These are phyloP conservation scores for Otis tarda DNA, from an alignment of 2,113 vertebrate species.

Conservation along the genomic window DNA sequence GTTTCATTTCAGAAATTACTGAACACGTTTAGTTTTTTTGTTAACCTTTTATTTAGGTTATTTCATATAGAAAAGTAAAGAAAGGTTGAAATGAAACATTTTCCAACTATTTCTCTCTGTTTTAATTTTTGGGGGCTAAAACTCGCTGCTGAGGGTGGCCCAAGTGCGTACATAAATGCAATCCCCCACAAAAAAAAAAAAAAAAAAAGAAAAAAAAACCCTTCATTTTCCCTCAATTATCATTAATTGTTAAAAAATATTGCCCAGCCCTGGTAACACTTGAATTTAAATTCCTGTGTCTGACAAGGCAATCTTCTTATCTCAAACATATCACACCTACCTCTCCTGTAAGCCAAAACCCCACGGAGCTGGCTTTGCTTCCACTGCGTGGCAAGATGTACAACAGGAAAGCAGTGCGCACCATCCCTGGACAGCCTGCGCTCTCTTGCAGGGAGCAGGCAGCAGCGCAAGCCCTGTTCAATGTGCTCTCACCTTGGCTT, in stretches of 20 bases:
- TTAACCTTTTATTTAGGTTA: not conserved
- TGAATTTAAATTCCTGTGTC: not conserved
- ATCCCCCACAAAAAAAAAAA: not conserved
- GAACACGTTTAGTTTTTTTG: not conserved
- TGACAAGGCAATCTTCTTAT: not conserved
- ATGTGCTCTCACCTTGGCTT: not conserved
- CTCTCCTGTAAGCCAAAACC: not conserved
- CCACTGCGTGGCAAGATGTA: not conserved
- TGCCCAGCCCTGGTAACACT: not conserved
- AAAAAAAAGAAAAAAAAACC: not conserved
- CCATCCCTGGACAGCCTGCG: rapidly evolving
- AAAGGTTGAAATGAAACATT: not conserved
- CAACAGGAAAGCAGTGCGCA: not conserved
- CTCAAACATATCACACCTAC: not conserved
- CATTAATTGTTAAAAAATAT: not conserved
- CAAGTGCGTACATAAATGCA: not conserved
- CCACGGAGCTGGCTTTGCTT: too few species aligned
- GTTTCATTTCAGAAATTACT: not conserved
- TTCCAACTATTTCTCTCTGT: not conserved
- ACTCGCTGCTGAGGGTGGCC: not conserved
- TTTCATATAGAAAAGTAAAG: not conserved
- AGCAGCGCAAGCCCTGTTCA: not conserved
- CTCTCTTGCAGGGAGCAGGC: not conserved
- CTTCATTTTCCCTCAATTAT: not conserved
- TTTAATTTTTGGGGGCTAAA: not conserved